Conservation (phyloP, 2,797 vertebrate genomes). For the Tenualosa ilisha region DNA sequence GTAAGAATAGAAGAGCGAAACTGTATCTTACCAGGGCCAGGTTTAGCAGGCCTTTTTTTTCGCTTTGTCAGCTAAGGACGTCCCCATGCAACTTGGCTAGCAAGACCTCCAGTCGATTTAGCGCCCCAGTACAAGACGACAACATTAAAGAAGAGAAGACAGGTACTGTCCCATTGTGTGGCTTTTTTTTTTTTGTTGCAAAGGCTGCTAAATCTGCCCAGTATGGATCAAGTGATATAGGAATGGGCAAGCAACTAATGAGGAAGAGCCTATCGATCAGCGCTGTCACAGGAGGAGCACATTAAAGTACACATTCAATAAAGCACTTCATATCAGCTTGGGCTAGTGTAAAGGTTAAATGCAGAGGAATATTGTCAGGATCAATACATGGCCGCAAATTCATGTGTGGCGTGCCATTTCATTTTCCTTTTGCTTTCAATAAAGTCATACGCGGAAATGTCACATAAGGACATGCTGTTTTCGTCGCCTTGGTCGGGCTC, state of each 20-base stretch:
- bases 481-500: constrained; percentile 26
- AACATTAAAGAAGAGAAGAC: background rate
- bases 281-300: constrained; percentile 76
- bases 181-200: constrained; percentile 14
- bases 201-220: constrained; percentile 53
- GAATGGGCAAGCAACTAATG: constrained; percentile 68
- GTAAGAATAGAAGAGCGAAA: background rate
- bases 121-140: background rate
- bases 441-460: constrained; percentile 68
- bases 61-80: background rate
- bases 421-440: constrained; percentile 51
- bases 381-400: constrained; percentile 81
- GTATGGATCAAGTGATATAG: constrained; percentile 34
- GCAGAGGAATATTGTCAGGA: constrained; percentile 78
- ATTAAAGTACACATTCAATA: constrained; percentile 86
- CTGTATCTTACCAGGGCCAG: background rate
- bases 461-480: constrained; percentile 50
- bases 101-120: background rate
- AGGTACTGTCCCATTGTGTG: background rate
- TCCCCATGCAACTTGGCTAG: background rate
- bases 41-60: background rate
- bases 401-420: constrained; percentile 63
- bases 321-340: constrained; percentile 79
- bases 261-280: constrained; percentile 77
- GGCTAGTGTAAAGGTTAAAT: constrained; percentile 84